Conservation (phyloP, 1,140 invertebrate genomes). For the Heterodera carotae region DNA sequence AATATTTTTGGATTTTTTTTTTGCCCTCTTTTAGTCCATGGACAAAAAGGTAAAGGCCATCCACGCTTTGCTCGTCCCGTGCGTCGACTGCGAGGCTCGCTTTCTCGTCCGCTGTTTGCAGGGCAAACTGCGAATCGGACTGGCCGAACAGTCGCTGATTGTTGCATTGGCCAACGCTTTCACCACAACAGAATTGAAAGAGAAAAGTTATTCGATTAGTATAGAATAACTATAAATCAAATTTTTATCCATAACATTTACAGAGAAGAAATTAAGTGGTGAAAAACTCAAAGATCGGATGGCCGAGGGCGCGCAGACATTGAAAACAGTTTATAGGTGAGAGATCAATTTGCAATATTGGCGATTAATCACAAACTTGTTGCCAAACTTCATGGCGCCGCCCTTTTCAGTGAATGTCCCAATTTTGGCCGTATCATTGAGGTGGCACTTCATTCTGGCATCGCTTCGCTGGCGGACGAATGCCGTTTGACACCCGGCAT, state of each 20-base stretch:
- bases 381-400: too few relatives aligned
- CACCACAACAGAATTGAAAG: slow-evolving; percentile 53
- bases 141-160: slow-evolving; percentile 93
- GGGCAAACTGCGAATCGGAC: slow-evolving; percentile 90
- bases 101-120: slow-evolving; percentile 87
- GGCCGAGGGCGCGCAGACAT: slow-evolving; percentile 76
- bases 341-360: slow-evolving; percentile 42
- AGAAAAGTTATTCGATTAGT: slow-evolving; percentile 44
- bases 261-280: slow-evolving; percentile 68
- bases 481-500: slow-evolving; percentile 75
- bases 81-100: slow-evolving; percentile 83
- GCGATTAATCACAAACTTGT: not conserved
- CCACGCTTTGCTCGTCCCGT: slow-evolving; percentile 86
- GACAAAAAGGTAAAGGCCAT: slow-evolving; percentile 89
- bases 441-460: slow-evolving; percentile 78
- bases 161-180: slow-evolving; percentile 83
- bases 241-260: too few relatives aligned
- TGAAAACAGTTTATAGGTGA: slow-evolving; percentile 92
- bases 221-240: slow-evolving; percentile 48
- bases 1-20: slow-evolving; percentile 35
- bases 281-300: slow-evolving; percentile 80
- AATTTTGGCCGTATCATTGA: slow-evolving; percentile 87
- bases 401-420: slow-evolving; percentile 81
- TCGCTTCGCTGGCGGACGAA: slow-evolving; percentile 77
- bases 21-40: slow-evolving; percentile 71